phyloP scores from a whole-genome alignment of 2,888 invertebrate species.

The Cephus pygmeus region DNA sequence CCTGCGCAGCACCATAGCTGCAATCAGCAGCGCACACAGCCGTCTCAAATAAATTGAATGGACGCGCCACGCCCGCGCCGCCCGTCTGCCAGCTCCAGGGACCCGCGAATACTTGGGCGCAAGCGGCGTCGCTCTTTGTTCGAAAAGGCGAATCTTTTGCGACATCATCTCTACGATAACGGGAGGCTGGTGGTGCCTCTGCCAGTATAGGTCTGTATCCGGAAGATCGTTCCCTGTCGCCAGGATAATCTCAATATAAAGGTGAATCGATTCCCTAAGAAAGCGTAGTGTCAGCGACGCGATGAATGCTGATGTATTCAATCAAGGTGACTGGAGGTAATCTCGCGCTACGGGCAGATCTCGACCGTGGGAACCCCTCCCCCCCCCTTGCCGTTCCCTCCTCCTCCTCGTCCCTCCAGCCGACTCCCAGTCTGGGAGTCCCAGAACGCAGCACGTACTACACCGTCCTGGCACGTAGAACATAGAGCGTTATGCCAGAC shows the following conservation, averaged over 20 bases:
- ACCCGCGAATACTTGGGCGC: not conserved
- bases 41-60: slow-evolving; percentile 52
- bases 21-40: slow-evolving; percentile 54
- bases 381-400: too few species aligned
- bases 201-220: too few species aligned
- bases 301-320: slow-evolving; percentile 55
- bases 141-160: too few species aligned
- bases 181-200: too few species aligned
- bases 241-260: too few species aligned
- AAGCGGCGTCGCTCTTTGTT: not conserved
- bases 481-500: slow-evolving; percentile 46
- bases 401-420: too few species aligned
- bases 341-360: slow-evolving; percentile 38
- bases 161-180: too few species aligned
- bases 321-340: slow-evolving; percentile 50
- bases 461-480: slow-evolving; percentile 10
- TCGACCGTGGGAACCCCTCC: too few species aligned
- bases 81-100: not conserved
- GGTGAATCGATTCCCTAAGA: too few species aligned
- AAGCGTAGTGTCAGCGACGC: slow-evolving; percentile 3
- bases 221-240: too few species aligned
- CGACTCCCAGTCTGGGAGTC: too few species aligned
- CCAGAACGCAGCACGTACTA: too few species aligned
- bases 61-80: not conserved
- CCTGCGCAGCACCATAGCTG: slow-evolving; percentile 42